Conservation (phyloP, 2,113 vertebrate species). For the Boulengeromyrus knoepffleri region DNA sequence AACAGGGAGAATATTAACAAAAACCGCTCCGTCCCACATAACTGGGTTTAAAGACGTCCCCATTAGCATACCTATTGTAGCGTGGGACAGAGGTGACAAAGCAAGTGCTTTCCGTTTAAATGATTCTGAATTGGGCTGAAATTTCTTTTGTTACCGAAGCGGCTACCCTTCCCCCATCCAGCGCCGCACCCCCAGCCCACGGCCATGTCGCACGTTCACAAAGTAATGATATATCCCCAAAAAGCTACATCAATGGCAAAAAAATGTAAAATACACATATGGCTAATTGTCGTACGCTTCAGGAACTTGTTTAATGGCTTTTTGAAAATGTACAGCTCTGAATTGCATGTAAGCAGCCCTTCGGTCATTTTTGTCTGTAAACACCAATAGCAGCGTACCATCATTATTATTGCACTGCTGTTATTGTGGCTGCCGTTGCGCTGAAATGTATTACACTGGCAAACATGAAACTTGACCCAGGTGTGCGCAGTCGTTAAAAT, state of each 20-base stretch:
- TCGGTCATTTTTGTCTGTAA: neutral
- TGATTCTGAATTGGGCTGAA: conserved; percentile 50
- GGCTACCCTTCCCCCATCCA: conserved; percentile 20
- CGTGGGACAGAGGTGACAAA: conserved; percentile 48
- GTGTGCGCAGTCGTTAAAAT: neutral
- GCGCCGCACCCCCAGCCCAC: neutral
- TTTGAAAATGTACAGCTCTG: neutral
- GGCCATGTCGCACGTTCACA: conserved; percentile 24
- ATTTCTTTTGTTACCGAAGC: conserved; percentile 50
- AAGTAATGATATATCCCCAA: conserved; percentile 31
- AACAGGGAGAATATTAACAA: conserved; percentile 40
- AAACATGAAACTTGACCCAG: neutral
- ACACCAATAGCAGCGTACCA: neutral
- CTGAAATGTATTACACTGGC: neutral
- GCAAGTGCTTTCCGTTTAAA: conserved; percentile 48
- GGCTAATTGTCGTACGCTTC: neutral
- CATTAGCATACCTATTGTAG: conserved; percentile 57
- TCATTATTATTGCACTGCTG: neutral
- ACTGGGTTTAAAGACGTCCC: conserved; percentile 41
- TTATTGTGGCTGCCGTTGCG: neutral
- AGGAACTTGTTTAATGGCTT: neutral
- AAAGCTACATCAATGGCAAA: conserved; percentile 26
- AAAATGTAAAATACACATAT: neutral
- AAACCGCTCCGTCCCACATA: conserved; percentile 39
- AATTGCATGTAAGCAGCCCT: neutral